Evolutionary conservation across 1,140 invertebrate genomes (phyloP).

Genomic region (Protaetia brevitarsis): DNA sequence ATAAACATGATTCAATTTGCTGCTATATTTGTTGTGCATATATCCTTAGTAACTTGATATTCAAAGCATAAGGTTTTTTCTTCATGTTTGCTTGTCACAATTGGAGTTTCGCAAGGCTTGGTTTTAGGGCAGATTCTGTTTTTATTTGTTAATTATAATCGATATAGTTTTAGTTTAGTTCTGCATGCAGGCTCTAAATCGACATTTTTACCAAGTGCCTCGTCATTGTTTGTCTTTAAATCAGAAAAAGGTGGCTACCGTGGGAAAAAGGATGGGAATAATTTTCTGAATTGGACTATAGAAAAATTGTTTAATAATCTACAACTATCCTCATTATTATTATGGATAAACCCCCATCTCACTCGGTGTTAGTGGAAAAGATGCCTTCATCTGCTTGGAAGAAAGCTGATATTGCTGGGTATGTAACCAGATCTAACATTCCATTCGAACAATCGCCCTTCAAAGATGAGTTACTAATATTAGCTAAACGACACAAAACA

Average conservation of each 20-base stretch:
- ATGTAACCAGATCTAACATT: slow-evolving; percentile 30
- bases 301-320: slow-evolving; percentile 39
- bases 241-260: slow-evolving; percentile 2
- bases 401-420: slow-evolving; percentile 38
- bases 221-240: not conserved
- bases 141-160: too few species aligned
- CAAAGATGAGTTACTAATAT: slow-evolving; percentile 17
- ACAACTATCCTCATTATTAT: slow-evolving; percentile 38
- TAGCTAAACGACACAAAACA: slow-evolving; percentile 21
- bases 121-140: too few species aligned
- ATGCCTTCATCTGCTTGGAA: slow-evolving; percentile 30
- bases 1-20: too few species aligned
- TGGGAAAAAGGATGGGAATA: slow-evolving; percentile 5
- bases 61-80: too few species aligned
- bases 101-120: too few species aligned
- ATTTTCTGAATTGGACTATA: not conserved
- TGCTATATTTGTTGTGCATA: too few species aligned
- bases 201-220: slow-evolving; percentile 16
- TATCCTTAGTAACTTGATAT: too few species aligned
- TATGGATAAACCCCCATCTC: slow-evolving; percentile 47
- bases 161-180: too few species aligned
- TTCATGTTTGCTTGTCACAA: too few species aligned
- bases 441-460: slow-evolving; percentile 5
- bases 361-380: slow-evolving; percentile 37
- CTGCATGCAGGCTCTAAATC: not conserved